A percentile compares a stretch with the other conserved stretches of the same genome.
phyloP scores from a whole-genome alignment of 30 jellyfish, hydroid and myxozoan species.

The Hydra vulgaris region DNA sequence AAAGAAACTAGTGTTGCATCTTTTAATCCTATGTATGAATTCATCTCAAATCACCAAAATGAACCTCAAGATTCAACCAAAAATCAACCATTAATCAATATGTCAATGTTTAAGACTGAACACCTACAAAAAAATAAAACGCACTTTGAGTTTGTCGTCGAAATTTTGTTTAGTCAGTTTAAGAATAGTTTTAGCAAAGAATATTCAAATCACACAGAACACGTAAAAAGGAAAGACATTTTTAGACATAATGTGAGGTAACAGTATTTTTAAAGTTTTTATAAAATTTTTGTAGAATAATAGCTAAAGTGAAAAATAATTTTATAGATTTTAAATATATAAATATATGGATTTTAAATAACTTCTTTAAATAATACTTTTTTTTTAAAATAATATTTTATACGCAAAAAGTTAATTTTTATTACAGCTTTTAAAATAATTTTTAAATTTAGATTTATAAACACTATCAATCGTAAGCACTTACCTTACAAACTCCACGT shows the following conservation, averaged over 20 bases:
- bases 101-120: neutral
- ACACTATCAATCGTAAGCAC: slow-evolving; percentile 49
- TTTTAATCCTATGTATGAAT: slow-evolving; percentile 72
- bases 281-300: neutral
- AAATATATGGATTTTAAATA: too few relatives aligned
- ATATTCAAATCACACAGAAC: slow-evolving; percentile 47
- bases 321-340: too few relatives aligned
- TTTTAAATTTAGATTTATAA: slow-evolving; percentile 34
- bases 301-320: too few relatives aligned
- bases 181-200: slow-evolving; percentile 41
- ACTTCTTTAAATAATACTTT: too few relatives aligned
- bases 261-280: neutral
- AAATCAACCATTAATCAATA: neutral
- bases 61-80: neutral
- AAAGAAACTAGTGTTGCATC: slow-evolving; percentile 52
- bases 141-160: slow-evolving; percentile 57
- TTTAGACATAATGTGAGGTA: slow-evolving; percentile 83
- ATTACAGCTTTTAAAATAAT: too few relatives aligned
- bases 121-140: neutral
- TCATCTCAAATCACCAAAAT: slow-evolving; percentile 57
- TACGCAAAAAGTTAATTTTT: too few relatives aligned
- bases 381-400: too few relatives aligned
- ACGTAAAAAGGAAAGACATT: slow-evolving; percentile 65
- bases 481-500: slow-evolving; percentile 54
- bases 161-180: slow-evolving; percentile 40